Evolutionary conservation across 2,888 invertebrate genomes (phyloP).

Genomic region (Chirona hameri): DNA sequence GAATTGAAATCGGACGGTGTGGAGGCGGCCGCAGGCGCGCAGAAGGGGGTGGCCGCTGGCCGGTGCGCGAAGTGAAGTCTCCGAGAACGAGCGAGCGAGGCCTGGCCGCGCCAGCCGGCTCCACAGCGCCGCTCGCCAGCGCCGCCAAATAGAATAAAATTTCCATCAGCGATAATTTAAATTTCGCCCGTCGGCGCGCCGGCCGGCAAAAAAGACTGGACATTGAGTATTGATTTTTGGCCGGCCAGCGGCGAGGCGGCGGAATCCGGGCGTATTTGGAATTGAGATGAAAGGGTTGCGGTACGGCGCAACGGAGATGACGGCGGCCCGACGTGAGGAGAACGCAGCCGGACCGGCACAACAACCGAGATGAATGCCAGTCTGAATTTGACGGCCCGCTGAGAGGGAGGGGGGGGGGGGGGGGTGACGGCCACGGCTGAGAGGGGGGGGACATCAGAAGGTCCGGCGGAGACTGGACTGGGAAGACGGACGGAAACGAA

Average conservation of each 20-base stretch:
- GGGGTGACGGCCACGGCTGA: not conserved
- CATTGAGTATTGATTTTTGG: conserved; percentile 24
- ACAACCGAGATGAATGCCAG: not conserved
- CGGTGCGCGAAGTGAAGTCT: not conserved
- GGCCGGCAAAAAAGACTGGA: conserved; percentile 6
- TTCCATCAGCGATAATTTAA: conserved; percentile 28
- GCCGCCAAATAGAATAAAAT: conserved; percentile 26
- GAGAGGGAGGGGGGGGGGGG: not conserved
- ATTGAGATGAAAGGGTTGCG: conserved; percentile 28
- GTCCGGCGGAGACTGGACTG: not conserved
- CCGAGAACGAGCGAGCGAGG: not conserved
- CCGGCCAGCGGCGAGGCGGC: not conserved
- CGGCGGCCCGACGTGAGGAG: not conserved
- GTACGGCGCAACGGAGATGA: not conserved
- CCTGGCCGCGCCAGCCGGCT: not conserved
- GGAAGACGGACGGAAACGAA: not conserved
- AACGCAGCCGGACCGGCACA: not conserved
- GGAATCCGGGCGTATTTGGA: not conserved
- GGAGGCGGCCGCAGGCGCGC: not conserved
- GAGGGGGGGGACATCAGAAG: not conserved
- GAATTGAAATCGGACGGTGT: conserved; percentile 1
- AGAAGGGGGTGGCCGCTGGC: not conserved
- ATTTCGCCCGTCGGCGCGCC: conserved; percentile 4
- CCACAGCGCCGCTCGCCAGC: too few relatives aligned
- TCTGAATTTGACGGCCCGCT: conserved; percentile 1